These are phyloP conservation scores for Heteropelma amictum DNA, from an alignment of 2,888 invertebrate genomes.

Conservation along the genomic window DNA sequence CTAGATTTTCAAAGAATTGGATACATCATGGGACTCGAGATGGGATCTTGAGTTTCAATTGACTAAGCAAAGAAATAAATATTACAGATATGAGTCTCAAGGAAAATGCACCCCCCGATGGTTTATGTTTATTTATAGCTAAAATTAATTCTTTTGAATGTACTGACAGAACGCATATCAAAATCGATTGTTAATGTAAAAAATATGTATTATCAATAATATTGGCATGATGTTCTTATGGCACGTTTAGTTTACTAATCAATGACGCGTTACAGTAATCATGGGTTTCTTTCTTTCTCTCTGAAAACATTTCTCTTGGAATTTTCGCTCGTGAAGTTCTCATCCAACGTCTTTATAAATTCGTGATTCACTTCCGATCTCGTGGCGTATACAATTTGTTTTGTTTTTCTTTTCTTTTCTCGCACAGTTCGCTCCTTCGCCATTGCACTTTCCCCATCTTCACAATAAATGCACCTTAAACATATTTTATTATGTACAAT, in stretches of 20 bases:
- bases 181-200: constrained; percentile 71
- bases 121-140: neutral
- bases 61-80: too few species aligned
- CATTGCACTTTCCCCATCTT: constrained; percentile 77
- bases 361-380: constrained; percentile 51
- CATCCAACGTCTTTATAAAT: constrained; percentile 49
- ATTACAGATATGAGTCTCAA: too few species aligned
- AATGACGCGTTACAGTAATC: constrained; percentile 67
- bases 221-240: constrained; percentile 78
- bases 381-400: constrained; percentile 58
- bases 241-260: constrained; percentile 76
- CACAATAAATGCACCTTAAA: constrained; percentile 76
- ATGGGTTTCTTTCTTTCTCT: constrained; percentile 46
- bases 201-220: constrained; percentile 74
- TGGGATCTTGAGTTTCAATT: too few species aligned
- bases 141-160: constrained; percentile 7
- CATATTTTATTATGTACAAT: constrained; percentile 65
- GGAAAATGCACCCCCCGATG: constrained; percentile 52
- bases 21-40: too few species aligned
- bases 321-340: constrained; percentile 50
- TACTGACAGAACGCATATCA: constrained; percentile 65
- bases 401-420: constrained; percentile 27
- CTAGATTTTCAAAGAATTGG: too few species aligned
- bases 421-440: constrained; percentile 64
- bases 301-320: constrained; percentile 65